These are phyloP conservation scores for Tetramorium parvispinum DNA, from an alignment of 1,140 invertebrate genomes.

Conservation along the genomic window DNA sequence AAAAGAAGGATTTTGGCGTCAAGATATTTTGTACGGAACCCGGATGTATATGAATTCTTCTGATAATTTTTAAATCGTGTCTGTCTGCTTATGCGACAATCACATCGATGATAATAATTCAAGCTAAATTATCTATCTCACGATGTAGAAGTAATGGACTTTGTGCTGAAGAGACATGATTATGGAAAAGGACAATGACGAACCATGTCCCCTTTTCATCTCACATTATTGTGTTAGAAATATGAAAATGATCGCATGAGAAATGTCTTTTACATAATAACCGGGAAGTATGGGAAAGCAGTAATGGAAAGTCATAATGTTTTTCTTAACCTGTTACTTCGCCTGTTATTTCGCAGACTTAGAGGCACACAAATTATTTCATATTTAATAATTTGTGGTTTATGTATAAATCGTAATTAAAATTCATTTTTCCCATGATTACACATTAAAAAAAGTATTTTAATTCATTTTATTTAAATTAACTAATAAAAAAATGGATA, in stretches of 20 bases:
- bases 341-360: neutral
- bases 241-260: neutral
- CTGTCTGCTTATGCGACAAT: neutral
- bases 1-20: neutral
- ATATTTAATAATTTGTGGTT: neutral
- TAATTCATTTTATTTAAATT: neutral
- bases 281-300: neutral
- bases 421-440: neutral
- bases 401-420: neutral
- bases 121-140: neutral
- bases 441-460: neutral
- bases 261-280: neutral
- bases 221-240: neutral
- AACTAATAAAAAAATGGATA: neutral
- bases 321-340: neutral
- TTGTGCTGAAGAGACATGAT: neutral
- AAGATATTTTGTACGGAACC: neutral
- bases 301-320: neutral
- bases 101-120: neutral
- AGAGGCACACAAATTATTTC: neutral
- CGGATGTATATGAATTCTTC: neutral
- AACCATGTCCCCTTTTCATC: neutral
- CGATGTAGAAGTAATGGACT: slow-evolving; percentile 29
- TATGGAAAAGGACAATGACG: neutral
- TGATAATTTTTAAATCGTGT: slow-evolving; percentile 27